These are phyloP conservation scores for Pseudopleuronectes americanus DNA, from an alignment of 2,797 vertebrate genomes.

Conservation along the genomic window DNA sequence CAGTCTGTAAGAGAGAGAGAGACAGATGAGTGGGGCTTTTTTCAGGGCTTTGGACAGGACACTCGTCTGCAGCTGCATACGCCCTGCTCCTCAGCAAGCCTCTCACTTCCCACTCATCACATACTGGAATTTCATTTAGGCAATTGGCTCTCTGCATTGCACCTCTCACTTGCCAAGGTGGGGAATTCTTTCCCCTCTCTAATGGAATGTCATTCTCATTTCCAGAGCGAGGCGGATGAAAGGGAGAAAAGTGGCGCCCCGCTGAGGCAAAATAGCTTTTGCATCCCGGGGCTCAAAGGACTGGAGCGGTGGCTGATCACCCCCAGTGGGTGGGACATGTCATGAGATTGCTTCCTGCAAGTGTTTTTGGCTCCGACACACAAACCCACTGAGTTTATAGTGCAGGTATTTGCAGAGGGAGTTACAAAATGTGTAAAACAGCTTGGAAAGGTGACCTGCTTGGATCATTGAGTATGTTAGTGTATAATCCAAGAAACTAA, in stretches of 20 bases:
- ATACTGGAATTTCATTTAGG: slow-evolving; percentile 72
- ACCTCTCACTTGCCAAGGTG: slow-evolving; percentile 56
- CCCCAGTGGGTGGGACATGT: slow-evolving; percentile 60
- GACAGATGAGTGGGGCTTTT: slow-evolving; percentile 8
- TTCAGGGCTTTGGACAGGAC: slow-evolving; percentile 32
- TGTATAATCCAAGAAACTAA: neutral
- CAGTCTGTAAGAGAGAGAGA: slow-evolving; percentile 9
- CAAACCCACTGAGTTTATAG: slow-evolving; percentile 28
- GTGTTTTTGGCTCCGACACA: slow-evolving; percentile 51
- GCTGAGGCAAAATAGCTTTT: slow-evolving; percentile 54
- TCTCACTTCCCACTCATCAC: slow-evolving; percentile 68
- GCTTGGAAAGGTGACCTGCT: slow-evolving; percentile 10
- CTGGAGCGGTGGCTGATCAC: slow-evolving; percentile 50
- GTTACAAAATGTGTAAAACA: slow-evolving; percentile 16
- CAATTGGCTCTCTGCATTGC: slow-evolving; percentile 60
- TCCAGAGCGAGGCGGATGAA: slow-evolving; percentile 62
- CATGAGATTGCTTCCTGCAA: slow-evolving; percentile 60
- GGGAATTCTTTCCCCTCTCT: slow-evolving; percentile 68
- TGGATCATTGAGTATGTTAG: slow-evolving; percentile 9
- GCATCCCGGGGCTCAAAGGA: slow-evolving; percentile 53
- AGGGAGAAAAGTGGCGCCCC: slow-evolving; percentile 49
- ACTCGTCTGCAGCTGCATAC: slow-evolving; percentile 52
- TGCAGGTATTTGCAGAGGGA: slow-evolving; percentile 46
- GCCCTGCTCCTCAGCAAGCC: slow-evolving; percentile 29
- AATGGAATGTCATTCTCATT: slow-evolving; percentile 69